Conservation (phyloP, 2,888 invertebrate genomes). For the Himalopsyche kuldschensis region DNA sequence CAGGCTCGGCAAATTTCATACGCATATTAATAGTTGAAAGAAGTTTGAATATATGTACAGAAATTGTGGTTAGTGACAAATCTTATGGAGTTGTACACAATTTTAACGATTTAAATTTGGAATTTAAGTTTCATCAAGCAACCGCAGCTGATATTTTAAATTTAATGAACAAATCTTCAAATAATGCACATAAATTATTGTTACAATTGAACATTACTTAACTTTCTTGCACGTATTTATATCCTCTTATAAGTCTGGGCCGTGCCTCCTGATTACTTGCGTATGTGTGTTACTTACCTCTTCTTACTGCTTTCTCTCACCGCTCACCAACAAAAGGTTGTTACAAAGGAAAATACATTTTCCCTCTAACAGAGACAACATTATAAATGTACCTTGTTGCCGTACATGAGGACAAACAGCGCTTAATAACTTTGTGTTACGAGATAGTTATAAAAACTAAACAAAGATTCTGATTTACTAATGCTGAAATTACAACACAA, state of each 20-base stretch:
- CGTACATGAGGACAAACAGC: conserved; percentile 2
- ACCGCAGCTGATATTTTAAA: too few species aligned
- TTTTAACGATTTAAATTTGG: too few species aligned
- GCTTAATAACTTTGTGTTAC: neutral
- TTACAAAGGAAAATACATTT: conserved; percentile 24
- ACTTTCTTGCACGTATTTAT: neutral
- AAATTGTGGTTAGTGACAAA: too few species aligned
- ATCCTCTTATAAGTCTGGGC: neutral
- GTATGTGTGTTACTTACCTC: conserved; percentile 2
- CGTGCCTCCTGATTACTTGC: conserved; percentile 7
- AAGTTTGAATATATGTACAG: too few species aligned
- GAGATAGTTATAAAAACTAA: neutral
- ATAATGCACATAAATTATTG: too few species aligned
- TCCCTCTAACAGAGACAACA: neutral
- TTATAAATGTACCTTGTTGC: conserved; percentile 3
- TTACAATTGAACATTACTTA: neutral
- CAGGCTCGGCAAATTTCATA: too few species aligned
- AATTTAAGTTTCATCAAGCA: too few species aligned
- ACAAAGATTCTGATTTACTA: neutral
- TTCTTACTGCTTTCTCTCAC: neutral
- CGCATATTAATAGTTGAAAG: too few species aligned
- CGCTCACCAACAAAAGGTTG: conserved; percentile 26
- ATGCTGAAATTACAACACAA: neutral
- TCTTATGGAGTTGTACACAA: too few species aligned
- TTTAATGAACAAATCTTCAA: too few species aligned